Conservation (phyloP, 1,140 invertebrate genomes). For the Euwallacea similis region DNA sequence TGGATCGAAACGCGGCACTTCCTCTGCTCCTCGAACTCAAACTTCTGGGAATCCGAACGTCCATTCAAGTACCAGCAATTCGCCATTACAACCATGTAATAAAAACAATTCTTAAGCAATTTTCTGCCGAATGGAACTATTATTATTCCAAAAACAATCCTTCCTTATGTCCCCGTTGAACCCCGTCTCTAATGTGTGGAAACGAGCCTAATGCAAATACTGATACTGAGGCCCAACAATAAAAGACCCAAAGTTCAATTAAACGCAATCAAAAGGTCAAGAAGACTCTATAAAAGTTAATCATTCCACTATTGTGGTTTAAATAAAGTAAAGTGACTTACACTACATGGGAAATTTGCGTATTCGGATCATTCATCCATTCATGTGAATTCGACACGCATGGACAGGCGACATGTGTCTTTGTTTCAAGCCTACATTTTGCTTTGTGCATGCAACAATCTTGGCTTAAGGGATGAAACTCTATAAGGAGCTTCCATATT, state of each 20-base stretch:
- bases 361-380: neutral
- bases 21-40: no score
- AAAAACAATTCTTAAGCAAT: no score
- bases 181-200: neutral
- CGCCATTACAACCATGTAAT: no score
- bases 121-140: no score
- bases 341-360: slow-evolving; percentile 2
- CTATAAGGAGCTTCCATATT: no score
- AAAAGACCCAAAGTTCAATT: neutral
- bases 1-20: no score
- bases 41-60: no score
- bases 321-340: neutral
- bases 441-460: neutral
- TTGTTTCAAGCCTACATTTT: neutral
- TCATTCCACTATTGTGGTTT: neutral
- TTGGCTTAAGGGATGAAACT: neutral
- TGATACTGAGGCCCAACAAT: neutral
- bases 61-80: no score
- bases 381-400: neutral
- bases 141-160: no score
- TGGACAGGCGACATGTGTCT: neutral
- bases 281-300: no score
- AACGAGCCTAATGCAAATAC: neutral
- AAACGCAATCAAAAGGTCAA: slow-evolving; percentile 4
- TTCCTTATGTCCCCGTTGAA: no score